Percentiles rank a stretch among this genome's conserved stretches.
Evolutionary conservation across 2,797 vertebrate genomes (phyloP).

Genomic region (Pseudochirops cupreus): DNA sequence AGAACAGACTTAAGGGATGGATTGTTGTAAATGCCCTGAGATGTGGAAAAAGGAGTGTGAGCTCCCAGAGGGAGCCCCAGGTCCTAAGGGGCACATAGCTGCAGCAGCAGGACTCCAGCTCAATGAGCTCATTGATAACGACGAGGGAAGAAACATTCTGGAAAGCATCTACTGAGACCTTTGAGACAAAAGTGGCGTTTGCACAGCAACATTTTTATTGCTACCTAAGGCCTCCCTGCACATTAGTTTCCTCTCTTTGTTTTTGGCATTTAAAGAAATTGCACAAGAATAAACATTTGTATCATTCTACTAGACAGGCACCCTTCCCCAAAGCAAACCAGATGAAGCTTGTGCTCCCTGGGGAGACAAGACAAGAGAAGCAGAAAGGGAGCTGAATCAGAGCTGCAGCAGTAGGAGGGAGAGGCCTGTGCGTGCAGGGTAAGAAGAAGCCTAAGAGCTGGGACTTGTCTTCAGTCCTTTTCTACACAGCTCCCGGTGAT

Average conservation of each 20-base stretch:
- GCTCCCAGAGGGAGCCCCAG: neutral
- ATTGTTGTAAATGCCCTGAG: slow-evolving; percentile 18
- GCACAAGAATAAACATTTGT: slow-evolving; percentile 52
- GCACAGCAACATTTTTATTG: slow-evolving; percentile 82
- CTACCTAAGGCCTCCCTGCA: slow-evolving; percentile 83
- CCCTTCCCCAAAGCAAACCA: slow-evolving; percentile 36
- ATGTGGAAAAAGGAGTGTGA: neutral
- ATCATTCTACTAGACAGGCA: slow-evolving; percentile 4
- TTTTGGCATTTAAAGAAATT: slow-evolving; percentile 80
- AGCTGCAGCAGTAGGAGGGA: neutral
- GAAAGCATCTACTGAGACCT: neutral
- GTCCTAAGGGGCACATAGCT: too few relatives aligned
- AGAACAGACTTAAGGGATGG: neutral
- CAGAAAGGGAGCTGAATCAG: neutral
- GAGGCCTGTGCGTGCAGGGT: neutral
- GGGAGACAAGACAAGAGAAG: accelerated
- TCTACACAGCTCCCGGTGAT: neutral
- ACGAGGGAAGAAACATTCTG: too few relatives aligned
- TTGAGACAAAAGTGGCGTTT: neutral
- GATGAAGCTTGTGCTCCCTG: slow-evolving; percentile 6
- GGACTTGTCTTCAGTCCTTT: neutral
- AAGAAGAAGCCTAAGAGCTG: neutral
- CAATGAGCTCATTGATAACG: neutral
- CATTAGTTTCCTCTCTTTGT: slow-evolving; percentile 76
- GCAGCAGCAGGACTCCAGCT: neutral